Base-by-base conservation (phyloP, 2,113 vertebrate species). In the Cranoglanis bouderius region DNA sequence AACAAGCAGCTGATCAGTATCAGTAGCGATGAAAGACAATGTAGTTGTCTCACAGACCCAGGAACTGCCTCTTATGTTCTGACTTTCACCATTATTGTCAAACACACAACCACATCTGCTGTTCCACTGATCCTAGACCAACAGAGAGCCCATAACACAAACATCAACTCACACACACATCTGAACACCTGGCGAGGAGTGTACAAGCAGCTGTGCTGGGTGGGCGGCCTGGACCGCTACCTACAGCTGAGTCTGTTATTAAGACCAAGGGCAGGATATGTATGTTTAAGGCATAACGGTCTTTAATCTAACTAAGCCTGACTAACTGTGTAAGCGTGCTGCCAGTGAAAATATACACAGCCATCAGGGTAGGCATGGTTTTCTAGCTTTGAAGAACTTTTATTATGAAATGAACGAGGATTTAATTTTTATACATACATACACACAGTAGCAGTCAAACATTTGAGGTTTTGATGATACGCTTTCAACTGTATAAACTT, bases 161-260 rank as follows among this genome's bases (percentile, higher is more conserved):
- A 82, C 80, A 21, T 35, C 38, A 82, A 59, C 19, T 13, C 53
- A 16, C 74, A 77, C 74, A 53, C 49, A 81, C 46, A 61, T 43
- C 55, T 35, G 26, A 89, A 88, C 89, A 90, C 89, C 88, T 92
- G 90, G 82, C 72, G 35, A 74, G 83, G 35, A 61, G 86, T 80
- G 49, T 74, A 46, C 59, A 90, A 81, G 82, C 89, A 85, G 89
- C 84, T 90, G 89, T 82, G 61, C 84, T 61, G 29, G 85, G 80
- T 90, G 55, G 86, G 88, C 63, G 87, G 87, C 21, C 75, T 55
- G 51, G 59, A 67, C 57, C 82, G 82, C 70, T 91, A 91, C 90
- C 90, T 92, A 91, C 65, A 88, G 87, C 87, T 51, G 49, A 88
- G 89, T 82, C 86, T 90, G 88, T 92, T 85, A 92, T 93, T 90